Evolutionary conservation across 2,113 vertebrate genomes (phyloP), one percentile per base, ranked within the genome.

Genomic region (Geococcyx californianus): DNA sequence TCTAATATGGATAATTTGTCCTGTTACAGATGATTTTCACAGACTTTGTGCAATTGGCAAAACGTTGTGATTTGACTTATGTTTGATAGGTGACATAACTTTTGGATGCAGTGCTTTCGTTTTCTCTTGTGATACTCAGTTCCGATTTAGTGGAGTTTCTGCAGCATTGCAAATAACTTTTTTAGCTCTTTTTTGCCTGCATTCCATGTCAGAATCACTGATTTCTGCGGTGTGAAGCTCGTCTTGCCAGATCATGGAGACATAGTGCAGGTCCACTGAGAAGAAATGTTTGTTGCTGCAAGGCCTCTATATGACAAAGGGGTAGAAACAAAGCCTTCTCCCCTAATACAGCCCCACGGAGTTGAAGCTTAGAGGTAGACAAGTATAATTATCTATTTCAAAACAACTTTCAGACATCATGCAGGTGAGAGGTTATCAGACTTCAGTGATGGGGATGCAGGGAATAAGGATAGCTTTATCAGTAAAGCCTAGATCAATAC

Each of bases 401-500:
- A 75, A 89, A 26, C 19, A 69, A 34, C 23, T 67, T 81, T 86
- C 42, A 82, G 59, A 33, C 49, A 34, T 73, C 24, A 18, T 40
- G 16, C 28, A 75, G 33, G 26, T 42, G 45, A 78, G 56, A 84
- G 4, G 29, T 31, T 73, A 44, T 73, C 75, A 66, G 31, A 56
- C 25, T 74, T 66, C 4, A 73, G 54, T 44, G 40, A 26, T 29
- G 23, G 21, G 12, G 31, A 62, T 80, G 40, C 88, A 54, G n/a
- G 16, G 16, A 34, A 15, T 51, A 78, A 81, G 21, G 36, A 67
- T 34, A 54, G 42, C 31, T 89, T 75, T 66, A 64, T 91, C 31
- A 60, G 49, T 52, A 89, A 75, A 82, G 25, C 62, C 25, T 64
- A 54, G 58, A 84, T 94, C 69, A 75, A 68, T 84, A 78, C 6